Evolutionary conservation across 2,113 vertebrate species (phyloP).

Genomic region (Galeopterus variegatus): DNA sequence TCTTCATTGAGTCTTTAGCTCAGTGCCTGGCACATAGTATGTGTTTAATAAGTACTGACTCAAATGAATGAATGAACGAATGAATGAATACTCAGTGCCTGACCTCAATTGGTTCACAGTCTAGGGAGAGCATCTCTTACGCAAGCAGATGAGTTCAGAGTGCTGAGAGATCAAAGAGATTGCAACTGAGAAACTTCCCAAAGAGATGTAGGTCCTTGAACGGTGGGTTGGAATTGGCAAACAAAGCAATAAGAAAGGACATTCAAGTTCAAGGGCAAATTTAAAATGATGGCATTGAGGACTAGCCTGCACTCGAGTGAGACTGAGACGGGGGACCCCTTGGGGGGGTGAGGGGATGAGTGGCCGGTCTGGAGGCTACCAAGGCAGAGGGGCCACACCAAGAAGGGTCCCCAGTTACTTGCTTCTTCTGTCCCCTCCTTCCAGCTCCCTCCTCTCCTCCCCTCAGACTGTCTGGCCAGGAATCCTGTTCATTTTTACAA

Average conservation of each 20-base stretch:
- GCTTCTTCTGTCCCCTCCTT: background rate
- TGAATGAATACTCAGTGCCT: background rate
- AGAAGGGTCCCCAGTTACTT: background rate
- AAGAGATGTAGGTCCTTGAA: background rate
- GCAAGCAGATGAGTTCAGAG: background rate
- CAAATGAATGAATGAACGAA: background rate
- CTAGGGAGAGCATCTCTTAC: background rate
- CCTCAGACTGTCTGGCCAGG: background rate
- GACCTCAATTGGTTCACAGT: background rate
- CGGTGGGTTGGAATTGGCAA: background rate
- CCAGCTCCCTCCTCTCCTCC: background rate
- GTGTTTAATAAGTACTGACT: constrained; percentile 59
- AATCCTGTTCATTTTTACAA: constrained; percentile 41
- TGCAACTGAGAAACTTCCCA: background rate
- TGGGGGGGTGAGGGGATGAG: background rate
- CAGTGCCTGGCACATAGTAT: constrained; percentile 57
- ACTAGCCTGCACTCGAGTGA: background rate
- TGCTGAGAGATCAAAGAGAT: background rate
- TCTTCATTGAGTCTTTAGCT: constrained; percentile 18
- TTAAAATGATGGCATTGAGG: background rate
- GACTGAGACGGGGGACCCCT: background rate
- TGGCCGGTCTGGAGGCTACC: no score
- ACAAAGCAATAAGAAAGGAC: background rate
- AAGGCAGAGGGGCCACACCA: background rate
- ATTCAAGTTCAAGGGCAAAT: background rate